phyloP scores from a whole-genome alignment of 2,888 invertebrate species.

The Dastarcus helophoroides region DNA sequence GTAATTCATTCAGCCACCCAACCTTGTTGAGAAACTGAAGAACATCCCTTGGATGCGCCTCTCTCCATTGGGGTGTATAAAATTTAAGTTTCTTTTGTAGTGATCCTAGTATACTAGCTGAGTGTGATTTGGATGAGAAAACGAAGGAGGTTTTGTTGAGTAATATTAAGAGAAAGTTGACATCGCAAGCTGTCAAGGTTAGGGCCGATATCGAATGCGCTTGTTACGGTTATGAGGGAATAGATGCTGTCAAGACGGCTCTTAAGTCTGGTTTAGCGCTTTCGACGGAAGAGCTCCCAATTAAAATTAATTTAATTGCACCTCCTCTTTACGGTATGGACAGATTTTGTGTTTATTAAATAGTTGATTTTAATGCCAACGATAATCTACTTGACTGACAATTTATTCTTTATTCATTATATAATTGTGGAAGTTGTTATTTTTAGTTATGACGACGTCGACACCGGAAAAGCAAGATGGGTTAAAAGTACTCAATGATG shows the following conservation, averaged over 20 bases:
- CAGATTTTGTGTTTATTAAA: neutral
- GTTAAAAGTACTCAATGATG: constrained; percentile 76
- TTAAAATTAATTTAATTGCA: constrained; percentile 97
- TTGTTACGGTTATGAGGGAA: constrained; percentile 95
- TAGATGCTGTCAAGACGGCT: constrained; percentile 94
- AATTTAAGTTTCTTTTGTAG: constrained; percentile 43
- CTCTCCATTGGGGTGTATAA: too few species aligned
- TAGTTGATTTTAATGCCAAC: neutral
- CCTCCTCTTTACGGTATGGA: constrained; percentile 74
- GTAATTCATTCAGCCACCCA: too few species aligned
- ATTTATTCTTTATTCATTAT: neutral
- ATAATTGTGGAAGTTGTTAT: neutral
- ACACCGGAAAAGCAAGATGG: constrained; percentile 95
- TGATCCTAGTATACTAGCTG: constrained; percentile 88
- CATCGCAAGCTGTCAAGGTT: constrained; percentile 95
- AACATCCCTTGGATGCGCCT: too few species aligned
- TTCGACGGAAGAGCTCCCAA: constrained; percentile 87
- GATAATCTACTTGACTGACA: neutral
- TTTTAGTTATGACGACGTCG: constrained; percentile 86
- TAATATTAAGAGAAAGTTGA: constrained; percentile 91
- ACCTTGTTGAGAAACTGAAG: too few species aligned
- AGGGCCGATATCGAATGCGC: constrained; percentile 88
- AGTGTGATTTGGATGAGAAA: constrained; percentile 86
- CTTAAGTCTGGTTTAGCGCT: constrained; percentile 79
- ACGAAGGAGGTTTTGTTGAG: constrained; percentile 86